Evolutionary conservation across 2,888 invertebrate genomes (phyloP), one percentile per base, ranked within the genome.

Genomic region (Teleogryllus oceanicus): DNA sequence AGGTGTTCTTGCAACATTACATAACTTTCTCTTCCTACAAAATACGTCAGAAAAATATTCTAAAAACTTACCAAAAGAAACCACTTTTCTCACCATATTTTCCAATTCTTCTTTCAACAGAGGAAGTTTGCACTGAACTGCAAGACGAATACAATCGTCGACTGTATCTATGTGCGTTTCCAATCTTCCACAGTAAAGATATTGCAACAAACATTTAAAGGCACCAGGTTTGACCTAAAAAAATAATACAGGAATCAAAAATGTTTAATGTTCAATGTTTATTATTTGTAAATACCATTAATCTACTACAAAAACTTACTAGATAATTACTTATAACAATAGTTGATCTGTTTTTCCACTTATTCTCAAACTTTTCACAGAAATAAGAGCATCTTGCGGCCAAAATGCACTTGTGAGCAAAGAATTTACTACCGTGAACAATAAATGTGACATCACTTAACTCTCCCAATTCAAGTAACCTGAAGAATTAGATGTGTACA

Each of bases 171-270:
- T 81, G 20, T 85, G 84, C 12, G 85, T 85, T 82, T 88, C 87
- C 79, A 88, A 83, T 24, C 86, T 85, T 84, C 87, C 88, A 82
- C 88, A 88, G 84, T 89, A 89, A 8, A 89, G 81, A 84, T 86
- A 89, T 80, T 87, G 86, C 76, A 89, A 82, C 74, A 89, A 83
- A 4, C 86, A 85, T 75, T 84, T 84, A 81, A 89, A 88, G 1
- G 87, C 87, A 77, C 83, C 83, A 5, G 87, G 85, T 24, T 83
- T 83, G 20, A 88, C 86, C 87, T 87, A 83, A 37, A 85, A 83
- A 74, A 76, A 81, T 50, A 78, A 79, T 2, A 50, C 13, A 77
- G 37, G 8, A 49, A n/a, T 37, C 12, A 77, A 18, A 77, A 77
- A 77, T 37, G 1, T 37, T 11, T 77, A 18, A 77, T 16, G 8